Evolutionary conservation across 2,888 invertebrate species (phyloP).

Genomic region (Yponomeuta evonymella): DNA sequence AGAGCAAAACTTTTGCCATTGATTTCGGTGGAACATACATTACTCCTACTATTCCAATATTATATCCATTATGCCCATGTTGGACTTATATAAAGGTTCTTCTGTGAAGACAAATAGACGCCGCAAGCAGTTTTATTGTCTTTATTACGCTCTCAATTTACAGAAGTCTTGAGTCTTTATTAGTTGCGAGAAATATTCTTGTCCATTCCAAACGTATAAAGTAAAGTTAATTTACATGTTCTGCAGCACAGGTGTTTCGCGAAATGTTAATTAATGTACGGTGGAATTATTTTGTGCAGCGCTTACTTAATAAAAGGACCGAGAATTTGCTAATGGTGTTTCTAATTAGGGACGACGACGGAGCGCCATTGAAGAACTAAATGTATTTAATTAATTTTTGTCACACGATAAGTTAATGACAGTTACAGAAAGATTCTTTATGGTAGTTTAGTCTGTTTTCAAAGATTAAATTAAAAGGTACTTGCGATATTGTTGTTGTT

Average conservation of each 20-base stretch:
- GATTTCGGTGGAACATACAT: neutral
- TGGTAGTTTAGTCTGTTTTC: neutral
- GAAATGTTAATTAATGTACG: conserved; percentile 53
- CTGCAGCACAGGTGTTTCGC: conserved; percentile 46
- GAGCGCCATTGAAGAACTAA: neutral
- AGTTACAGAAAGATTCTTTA: neutral
- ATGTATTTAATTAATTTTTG: neutral
- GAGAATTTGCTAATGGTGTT: conserved; percentile 12
- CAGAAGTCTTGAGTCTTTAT: conserved; percentile 3
- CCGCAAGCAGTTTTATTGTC: conserved; percentile 25
- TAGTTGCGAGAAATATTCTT: conserved; percentile 32
- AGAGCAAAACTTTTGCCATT: neutral
- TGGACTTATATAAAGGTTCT: neutral
- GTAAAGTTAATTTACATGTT: conserved; percentile 45
- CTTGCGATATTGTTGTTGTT: neutral
- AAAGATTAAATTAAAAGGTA: neutral
- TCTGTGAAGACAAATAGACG: conserved; percentile 1
- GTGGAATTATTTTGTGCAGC: conserved; percentile 44
- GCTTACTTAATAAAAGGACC: conserved; percentile 28
- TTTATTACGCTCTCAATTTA: conserved; percentile 31
- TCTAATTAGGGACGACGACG: conserved; percentile 3
- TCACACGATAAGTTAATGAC: neutral
- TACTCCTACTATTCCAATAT: neutral
- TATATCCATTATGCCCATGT: neutral
- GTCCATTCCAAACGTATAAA: conserved; percentile 39